Evolutionary conservation across 2,797 vertebrate species (phyloP), one percentile per base, ranked within the genome.

Genomic region (Thalassophryne amazonica): DNA sequence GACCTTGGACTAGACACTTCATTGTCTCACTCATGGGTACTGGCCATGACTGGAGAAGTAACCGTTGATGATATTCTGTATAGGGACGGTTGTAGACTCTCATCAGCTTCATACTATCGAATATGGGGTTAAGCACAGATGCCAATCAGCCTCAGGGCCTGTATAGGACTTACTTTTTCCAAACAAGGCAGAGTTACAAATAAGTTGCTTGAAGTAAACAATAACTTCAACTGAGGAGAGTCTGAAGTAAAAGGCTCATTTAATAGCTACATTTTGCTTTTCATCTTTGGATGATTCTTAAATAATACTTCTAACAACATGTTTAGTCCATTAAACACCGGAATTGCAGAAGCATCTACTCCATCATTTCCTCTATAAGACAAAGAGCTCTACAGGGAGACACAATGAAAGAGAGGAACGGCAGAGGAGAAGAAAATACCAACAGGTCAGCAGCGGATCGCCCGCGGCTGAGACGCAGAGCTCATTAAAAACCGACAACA

Each of bases 401-500:
- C 30, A 47, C 8, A 29, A 30, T 20, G 17, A 41, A 21, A 30
- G 33, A 60, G 33, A 1, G 20, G 6, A 34, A 52, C 25, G 37
- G 31, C 49, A 29, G 27, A 21, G 27, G 31, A 20, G 58, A 76
- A 57, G 60, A 57, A 84, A 86, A 86, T 87, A 82, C 76, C 83
- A 87, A 66, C 79, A 79, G 83, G 87, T 88, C 84, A 83, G 69
- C 21, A 40, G 61, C 78, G 79, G 73, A 77, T 53, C 56, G 83
- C 80, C 80, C 69, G 45, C 36, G 84, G 85, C 81, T 40, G 49
- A 75, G 78, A 85, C 55, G 33, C 78, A 74, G 74, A 85, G 78
- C 84, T 88, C 80, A 87, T 90, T 90, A 89, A 88, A 87, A 86
- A 74, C 65, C 57, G 63, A 69, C 69, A 7, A n/a, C 76, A 69